A percentile compares a stretch with the other conserved stretches of the same genome.
phyloP scores from a whole-genome alignment of 2,888 invertebrate species.

The Lithophane ornitopus region DNA sequence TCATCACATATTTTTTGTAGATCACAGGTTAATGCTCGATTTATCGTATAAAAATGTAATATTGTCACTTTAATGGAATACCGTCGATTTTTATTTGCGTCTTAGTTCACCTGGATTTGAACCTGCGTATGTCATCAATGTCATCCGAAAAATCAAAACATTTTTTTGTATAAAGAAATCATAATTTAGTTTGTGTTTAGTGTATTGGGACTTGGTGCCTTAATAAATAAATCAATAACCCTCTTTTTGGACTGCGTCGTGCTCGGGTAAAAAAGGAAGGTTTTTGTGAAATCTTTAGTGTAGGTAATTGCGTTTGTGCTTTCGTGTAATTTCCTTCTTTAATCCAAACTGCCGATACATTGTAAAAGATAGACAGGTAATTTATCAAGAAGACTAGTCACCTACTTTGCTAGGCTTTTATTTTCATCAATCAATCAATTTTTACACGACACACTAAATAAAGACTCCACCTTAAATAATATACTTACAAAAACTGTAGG shows the following conservation, averaged over 20 bases:
- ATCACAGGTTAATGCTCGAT: conserved; percentile 11
- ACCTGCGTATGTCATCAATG: neutral
- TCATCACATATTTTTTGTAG: conserved; percentile 23
- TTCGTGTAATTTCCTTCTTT: too few species aligned
- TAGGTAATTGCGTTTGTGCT: too few species aligned
- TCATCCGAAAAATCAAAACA: neutral
- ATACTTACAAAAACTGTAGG: neutral
- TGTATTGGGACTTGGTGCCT: too few species aligned
- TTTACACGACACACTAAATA: conserved; percentile 4
- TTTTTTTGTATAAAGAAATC: too few species aligned
- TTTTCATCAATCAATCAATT: conserved; percentile 29
- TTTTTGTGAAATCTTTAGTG: too few species aligned
- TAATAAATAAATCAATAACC: too few species aligned
- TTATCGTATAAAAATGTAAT: neutral
- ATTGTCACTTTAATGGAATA: conserved; percentile 7
- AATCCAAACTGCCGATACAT: neutral
- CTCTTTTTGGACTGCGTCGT: too few species aligned
- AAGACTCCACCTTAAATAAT: neutral
- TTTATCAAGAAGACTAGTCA: neutral
- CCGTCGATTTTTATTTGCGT: neutral
- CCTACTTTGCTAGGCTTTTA: neutral
- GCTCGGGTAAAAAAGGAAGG: neutral
- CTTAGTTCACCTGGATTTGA: neutral
- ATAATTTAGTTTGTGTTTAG: too few species aligned
- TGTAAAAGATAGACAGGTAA: conserved; percentile 11